Evolutionary conservation across 2,888 invertebrate species (phyloP).

Genomic region (Rhamnusium bicolor): DNA sequence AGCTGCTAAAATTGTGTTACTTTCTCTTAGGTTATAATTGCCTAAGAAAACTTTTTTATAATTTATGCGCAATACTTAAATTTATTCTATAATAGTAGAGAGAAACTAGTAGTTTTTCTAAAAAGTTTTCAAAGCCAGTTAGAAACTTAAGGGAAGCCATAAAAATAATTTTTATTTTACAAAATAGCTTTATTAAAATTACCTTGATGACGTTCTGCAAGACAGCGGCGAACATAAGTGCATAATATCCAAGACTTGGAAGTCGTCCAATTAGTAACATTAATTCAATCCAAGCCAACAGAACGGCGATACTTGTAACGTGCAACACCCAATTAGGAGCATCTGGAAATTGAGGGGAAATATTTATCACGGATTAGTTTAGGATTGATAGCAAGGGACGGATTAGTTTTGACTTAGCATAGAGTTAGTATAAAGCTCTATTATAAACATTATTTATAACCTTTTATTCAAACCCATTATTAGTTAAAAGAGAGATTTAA

Average conservation of each 20-base stretch:
- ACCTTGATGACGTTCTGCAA: constrained; percentile 73
- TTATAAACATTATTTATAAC: no score
- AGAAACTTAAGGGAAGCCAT: not conserved
- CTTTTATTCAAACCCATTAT: no score
- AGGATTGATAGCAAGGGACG: no score
- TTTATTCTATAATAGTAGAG: no score
- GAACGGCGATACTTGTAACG: constrained; percentile 69
- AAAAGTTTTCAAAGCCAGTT: not conserved
- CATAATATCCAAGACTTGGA: constrained; percentile 74
- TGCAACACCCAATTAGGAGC: constrained; percentile 68
- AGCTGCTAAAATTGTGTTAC: no score
- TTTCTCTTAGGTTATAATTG: no score
- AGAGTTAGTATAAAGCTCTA: no score
- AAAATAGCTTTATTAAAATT: constrained; percentile 42
- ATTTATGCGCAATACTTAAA: no score
- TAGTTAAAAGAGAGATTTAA: no score
- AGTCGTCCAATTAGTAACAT: constrained; percentile 74
- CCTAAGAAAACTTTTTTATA: no score
- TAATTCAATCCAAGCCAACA: constrained; percentile 73
- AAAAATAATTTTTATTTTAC: not conserved
- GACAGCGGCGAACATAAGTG: constrained; percentile 75
- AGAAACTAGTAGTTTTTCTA: not conserved
- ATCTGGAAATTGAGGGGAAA: constrained; percentile 38
- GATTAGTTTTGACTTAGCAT: no score
- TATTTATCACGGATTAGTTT: no score